Evolutionary conservation across 2,113 vertebrate species (phyloP), one percentile per base, ranked within the genome.

Genomic region (Melanerpes aurifrons): DNA sequence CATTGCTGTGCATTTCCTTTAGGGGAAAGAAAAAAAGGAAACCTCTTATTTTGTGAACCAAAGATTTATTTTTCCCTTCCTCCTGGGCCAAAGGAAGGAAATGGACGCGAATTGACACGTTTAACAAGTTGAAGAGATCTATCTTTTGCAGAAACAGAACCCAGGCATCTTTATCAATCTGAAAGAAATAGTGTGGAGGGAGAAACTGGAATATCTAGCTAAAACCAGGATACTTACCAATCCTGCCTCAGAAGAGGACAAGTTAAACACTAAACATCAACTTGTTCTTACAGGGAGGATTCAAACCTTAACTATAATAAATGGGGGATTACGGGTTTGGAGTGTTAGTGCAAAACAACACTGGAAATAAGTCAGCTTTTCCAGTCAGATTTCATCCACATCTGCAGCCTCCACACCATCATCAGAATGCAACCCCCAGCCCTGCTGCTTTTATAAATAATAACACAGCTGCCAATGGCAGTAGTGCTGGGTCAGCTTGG

Each of bases 261-360:
- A 92, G 92, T 85, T 93, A 97, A 96, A 96, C 71, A 85, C 86
- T 96, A 95, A 96, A 93, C 94, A 94, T 93, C 79, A 86, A 93
- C 92, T 96, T 94, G 92, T 96, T 92, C 96, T 97, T 90, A 82
- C 94, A 87, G 87, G 95, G 92, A 97, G 92, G 94, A 96, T 97
- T 97, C 96, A 96, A 96, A 97, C 94, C 92, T 95, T 97, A 97
- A 97, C 96, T 97, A 98, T 97, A 98, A 97, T 99, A 99, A 99
- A 99, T 99, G 99, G 99, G 99, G 98, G 99, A 99, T 99, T 99
- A 99, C 99, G 99, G 99, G 98, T 99, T 99, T 97, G 99, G 99
- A 98, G 99, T 99, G 98, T 98, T 99, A 98, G 99, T 99, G 97
- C 99, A 99, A 98, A 99, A 99, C 98, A 98, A 99, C 98, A 98